Evolutionary conservation across 2,113 vertebrate genomes (phyloP).

Genomic region (Orthonyx spaldingii): DNA sequence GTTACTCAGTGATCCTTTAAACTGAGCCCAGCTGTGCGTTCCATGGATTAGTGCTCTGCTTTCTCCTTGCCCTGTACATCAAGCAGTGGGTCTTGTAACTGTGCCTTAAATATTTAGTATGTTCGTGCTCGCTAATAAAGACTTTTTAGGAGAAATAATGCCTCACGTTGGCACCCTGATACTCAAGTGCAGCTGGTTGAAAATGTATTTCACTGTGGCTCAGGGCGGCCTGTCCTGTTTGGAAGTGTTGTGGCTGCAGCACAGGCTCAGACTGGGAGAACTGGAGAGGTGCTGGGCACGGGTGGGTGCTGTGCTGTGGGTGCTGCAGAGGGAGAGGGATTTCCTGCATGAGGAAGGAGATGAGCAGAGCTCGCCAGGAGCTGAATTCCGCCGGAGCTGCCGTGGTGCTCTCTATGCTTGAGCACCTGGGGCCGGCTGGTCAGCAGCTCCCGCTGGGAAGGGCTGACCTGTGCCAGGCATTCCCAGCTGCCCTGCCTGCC

Average conservation of each 20-base stretch:
- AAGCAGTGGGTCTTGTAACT: background rate
- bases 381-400: background rate
- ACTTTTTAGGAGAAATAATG: background rate
- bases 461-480: background rate
- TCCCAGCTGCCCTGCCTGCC: background rate
- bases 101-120: background rate
- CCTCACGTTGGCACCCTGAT: background rate
- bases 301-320: background rate
- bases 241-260: background rate
- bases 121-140: background rate
- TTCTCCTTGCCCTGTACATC: background rate
- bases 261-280: background rate
- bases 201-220: background rate
- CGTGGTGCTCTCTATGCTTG: background rate
- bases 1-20: background rate
- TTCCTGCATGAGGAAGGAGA: background rate
- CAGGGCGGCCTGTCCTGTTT: background rate
- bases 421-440: background rate
- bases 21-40: background rate
- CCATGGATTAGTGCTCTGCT: background rate
- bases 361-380: background rate
- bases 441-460: background rate
- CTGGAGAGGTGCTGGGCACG: background rate
- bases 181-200: background rate
- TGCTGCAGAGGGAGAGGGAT: background rate